Base-by-base conservation (phyloP, 2,888 invertebrate genomes). In the Pharmacophagus antenor region DNA sequence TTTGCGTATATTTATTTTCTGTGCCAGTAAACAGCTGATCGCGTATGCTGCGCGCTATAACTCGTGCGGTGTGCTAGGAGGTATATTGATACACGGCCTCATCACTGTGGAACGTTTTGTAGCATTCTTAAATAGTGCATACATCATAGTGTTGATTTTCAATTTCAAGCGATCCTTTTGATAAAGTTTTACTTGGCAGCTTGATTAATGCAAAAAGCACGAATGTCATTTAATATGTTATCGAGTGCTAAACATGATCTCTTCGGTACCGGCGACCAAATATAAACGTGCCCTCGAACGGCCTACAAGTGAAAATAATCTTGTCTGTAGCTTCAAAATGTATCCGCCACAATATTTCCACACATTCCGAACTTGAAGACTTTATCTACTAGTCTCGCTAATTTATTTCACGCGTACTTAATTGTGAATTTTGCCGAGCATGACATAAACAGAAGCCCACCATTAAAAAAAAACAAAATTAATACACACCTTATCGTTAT, bases 311-410 rank as follows among this genome's bases (percentile, higher is more conserved):
- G 50, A 50, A 25, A 50, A 18, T 37, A 55, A 1, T 18, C 15
- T 18, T 22, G 12, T n/a, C 25, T 52, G 27, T 55, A 46, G 37
- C 21, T 52, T 51, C 41, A 25, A 50, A 51, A 22, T 50, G 18
- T 25, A 27, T 44, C 23, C 46, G 37, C 23, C 47, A 12, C 51
- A 12, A 52, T 66, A 57, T 70, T 63, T 67, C 69, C 58, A 67
- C 71, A 79, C 80, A 80, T 80, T 80, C 79, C 79, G 74, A 70
- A 70, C 63, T 64, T 64, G 69, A 70, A 72, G 69, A 66, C 68
- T 68, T 48, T 51, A 52, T 51, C 46, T 44, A 25, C 23, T 51
- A 51, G 25, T 55, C 42, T 55, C 22, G 15, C 18, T 47, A 41
- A 37, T 27, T 41, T 23, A 46, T 50, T 54, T 59, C 46, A 55